Evolutionary conservation across 2,797 vertebrate genomes (phyloP), one percentile per base, ranked within the genome.

Genomic region (Pyrrhura leucotis): DNA sequence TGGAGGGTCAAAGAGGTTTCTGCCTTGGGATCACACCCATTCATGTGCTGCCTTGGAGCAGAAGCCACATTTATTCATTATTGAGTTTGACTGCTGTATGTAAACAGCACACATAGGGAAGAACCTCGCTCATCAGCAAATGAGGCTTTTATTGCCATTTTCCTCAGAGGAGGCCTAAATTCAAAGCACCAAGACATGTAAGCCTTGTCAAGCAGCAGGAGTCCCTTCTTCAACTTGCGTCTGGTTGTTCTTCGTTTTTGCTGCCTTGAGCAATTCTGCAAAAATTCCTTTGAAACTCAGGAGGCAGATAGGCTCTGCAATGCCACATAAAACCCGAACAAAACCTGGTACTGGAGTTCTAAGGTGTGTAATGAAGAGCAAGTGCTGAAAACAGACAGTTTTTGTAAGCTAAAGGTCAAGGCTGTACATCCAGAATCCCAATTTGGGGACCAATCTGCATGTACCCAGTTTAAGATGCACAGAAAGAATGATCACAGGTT

Each of bases 171-270:
- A 91, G 74, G 88, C 74, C 95, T 85, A 76, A 95, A 96, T 93
- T 96, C 96, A 96, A 96, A 96, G 95, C 74, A 54, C 54, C 1
- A 56, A 92, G 85, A 96, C 91, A 93, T 96, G 92, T 92, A 96
- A 97, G 95, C 89, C 96, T 93, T 90, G 94, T 96, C 96, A 96
- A 95, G 91, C 95, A 96, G 95, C 95, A 90, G 93, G 95, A 97
- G 94, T 79, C 74, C 88, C 94, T 85, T 94, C 95, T 97, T 94
- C 81, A 91, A 65, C 93, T 84, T 79, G 68, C 26, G 29, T 91
- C 91, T 91, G 80, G 93, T 93, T 93, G 91, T 54, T 96, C 94
- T 86, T 96, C 85, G 88, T 94, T 97, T 97, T 71, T 95, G 89
- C 94, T 93, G 91, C 95, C 96, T 95, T 95, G 88, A 96, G 95